A percentile compares a stretch with the other conserved stretches of the same genome.
Conservation (phyloP, 1,140 invertebrate genomes). For the Drosophila nigromelanica region DNA sequence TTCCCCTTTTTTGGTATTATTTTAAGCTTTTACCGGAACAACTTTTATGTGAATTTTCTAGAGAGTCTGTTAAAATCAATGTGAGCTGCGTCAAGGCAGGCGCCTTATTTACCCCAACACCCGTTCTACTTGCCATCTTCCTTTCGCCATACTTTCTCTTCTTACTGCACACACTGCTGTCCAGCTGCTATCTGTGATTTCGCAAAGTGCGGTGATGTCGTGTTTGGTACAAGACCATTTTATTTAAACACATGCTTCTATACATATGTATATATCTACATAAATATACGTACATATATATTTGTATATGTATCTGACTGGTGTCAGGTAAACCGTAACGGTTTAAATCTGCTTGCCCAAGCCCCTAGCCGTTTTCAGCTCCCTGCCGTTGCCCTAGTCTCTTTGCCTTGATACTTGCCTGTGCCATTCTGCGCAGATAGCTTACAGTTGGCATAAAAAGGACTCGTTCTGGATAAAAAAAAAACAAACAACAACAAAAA, state of each 20-base stretch:
- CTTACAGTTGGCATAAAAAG: constrained; percentile 81
- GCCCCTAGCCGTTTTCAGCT: constrained; percentile 11
- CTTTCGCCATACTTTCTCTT: not conserved
- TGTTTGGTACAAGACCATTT: constrained; percentile 70
- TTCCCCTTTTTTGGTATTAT: constrained; percentile 40
- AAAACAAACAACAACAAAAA: constrained; percentile 31
- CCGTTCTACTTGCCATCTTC: too few relatives aligned
- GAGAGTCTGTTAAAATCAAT: constrained; percentile 75
- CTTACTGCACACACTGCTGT: constrained; percentile 10
- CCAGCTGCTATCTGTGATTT: constrained; percentile 58
- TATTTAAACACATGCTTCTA: constrained; percentile 60
- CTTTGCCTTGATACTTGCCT: constrained; percentile 16
- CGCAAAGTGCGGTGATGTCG: constrained; percentile 74
- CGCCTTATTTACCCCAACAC: constrained; percentile 22
- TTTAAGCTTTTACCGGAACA: constrained; percentile 58
- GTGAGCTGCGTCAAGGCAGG: constrained; percentile 54
- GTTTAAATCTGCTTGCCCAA: constrained; percentile 77
- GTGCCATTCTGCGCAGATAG: constrained; percentile 71
- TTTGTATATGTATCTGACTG: constrained; percentile 18
- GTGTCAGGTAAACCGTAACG: constrained; percentile 79
- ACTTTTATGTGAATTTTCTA: constrained; percentile 67
- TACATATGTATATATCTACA: constrained; percentile 40
- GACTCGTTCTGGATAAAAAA: constrained; percentile 41
- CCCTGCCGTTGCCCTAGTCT: constrained; percentile 13
- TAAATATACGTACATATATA: constrained; percentile 29